Base-by-base conservation (phyloP, 2,113 vertebrate species). In the Hydropotes inermis region DNA sequence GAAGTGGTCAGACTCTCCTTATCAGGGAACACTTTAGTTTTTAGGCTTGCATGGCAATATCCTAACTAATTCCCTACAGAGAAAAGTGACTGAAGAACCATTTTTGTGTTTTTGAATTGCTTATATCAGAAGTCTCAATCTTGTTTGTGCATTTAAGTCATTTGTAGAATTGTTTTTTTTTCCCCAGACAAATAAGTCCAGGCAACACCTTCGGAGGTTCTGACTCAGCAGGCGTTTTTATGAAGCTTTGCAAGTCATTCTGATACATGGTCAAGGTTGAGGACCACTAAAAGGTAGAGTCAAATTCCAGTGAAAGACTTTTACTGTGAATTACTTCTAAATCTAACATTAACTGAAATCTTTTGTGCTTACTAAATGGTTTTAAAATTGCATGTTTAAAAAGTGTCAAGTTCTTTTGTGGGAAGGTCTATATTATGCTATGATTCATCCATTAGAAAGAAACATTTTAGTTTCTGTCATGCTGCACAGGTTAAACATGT, bases 41-140 rank as follows among this genome's bases (percentile, higher is more conserved):
- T 86, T 85, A 97, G 92, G 76, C 96, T 98, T 97, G 33, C 89
- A 50, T 50, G 89, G 78, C 30, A 94, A 97, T 97, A 95, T 92
- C 90, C 36, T 87, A 95, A 87, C 15, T 83, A 96, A 83, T 95
- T 98, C 79, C 23, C 76, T 16, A 23, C 87, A 91, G 97, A 97
- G 97, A 97, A 98, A 96, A 1, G 50, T 96, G 94, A 93, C 50
- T 64, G 76, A 96, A 94, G 81, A 89, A 33, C 58, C 91, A 36
- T 58, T 93, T 98, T 94, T 91, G 78, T 91, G 94, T 64, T 76
- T 43, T 27, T 76, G 23, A 43, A 43, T 43, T 79, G 86, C 43
- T 95, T 95, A 64, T 39, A 61, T 89, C 67, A 79, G 60, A 95
- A 79, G 76, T 92, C 67, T 89, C 27, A 64, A 7, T 57, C 55